Conservation (phyloP, 2,888 invertebrate species). For the Acleris cristana region DNA sequence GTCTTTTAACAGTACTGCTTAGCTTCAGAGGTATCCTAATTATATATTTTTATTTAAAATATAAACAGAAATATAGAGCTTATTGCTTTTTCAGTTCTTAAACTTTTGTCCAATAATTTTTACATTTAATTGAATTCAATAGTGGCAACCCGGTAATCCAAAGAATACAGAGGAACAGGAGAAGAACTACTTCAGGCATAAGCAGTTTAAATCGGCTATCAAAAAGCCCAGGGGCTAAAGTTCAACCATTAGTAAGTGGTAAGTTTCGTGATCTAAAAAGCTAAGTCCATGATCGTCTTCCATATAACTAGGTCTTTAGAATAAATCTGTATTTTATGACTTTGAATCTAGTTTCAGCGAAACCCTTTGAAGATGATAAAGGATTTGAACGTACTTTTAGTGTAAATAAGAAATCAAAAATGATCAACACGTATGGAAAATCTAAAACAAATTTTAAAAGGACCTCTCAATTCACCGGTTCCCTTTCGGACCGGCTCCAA, state of each 20-base stretch:
- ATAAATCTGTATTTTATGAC: too few species aligned
- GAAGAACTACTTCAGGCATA: constrained; percentile 58
- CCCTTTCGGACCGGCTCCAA: constrained; percentile 68
- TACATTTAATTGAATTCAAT: constrained; percentile 4
- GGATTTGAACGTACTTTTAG: constrained; percentile 54
- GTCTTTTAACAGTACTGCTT: background rate
- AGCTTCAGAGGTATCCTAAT: background rate
- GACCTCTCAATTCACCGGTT: constrained; percentile 62
- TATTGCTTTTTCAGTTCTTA: constrained; percentile 3
- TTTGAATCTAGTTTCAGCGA: constrained; percentile 50
- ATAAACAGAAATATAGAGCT: background rate
- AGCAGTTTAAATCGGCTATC: constrained; percentile 67
- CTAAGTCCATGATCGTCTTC: too few species aligned
- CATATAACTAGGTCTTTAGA: too few species aligned
- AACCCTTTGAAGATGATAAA: constrained; percentile 57
- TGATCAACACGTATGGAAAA: constrained; percentile 70
- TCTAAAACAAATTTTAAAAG: constrained; percentile 53
- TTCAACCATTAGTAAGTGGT: constrained; percentile 56
- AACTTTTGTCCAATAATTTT: background rate
- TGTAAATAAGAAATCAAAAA: constrained; percentile 69
- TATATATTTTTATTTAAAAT: background rate
- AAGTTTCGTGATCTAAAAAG: constrained; percentile 38
- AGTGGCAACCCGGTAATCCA: constrained; percentile 71
- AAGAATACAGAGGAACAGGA: constrained; percentile 64
- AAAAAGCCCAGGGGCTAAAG: constrained; percentile 54